These are phyloP conservation scores for Meghimatium bilineatum DNA, from an alignment of 2,888 invertebrate species.

Conservation along the genomic window DNA sequence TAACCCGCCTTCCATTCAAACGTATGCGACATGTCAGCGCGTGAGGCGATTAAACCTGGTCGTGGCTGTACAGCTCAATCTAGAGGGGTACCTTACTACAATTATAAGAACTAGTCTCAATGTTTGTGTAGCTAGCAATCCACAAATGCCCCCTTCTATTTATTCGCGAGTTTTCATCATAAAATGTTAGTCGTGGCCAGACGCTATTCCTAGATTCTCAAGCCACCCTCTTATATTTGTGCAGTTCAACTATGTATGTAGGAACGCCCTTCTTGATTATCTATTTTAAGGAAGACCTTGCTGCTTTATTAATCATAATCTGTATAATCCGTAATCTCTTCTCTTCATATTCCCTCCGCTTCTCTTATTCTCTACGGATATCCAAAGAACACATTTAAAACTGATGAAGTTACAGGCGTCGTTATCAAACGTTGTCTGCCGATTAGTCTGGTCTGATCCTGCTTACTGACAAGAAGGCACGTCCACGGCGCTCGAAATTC, in stretches of 20 bases:
- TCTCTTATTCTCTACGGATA: not conserved
- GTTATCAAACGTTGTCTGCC: slow-evolving; percentile 40
- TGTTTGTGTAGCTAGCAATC: not conserved
- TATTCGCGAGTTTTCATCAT: too few relatives aligned
- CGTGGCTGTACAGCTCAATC: not conserved
- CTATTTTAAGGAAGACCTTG: not conserved
- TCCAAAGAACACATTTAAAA: slow-evolving; percentile 29
- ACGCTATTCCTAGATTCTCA: not conserved
- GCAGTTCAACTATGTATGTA: not conserved
- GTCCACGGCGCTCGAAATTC: slow-evolving; percentile 26
- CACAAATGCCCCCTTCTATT: not conserved
- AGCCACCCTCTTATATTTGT: not conserved
- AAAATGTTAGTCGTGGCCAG: too few relatives aligned
- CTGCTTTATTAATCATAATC: slow-evolving; percentile 17
- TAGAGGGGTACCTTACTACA: not conserved
- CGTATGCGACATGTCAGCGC: slow-evolving; percentile 25
- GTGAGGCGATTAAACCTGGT: slow-evolving; percentile 23
- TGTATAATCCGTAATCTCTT: slow-evolving; percentile 29
- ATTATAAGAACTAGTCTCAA: not conserved
- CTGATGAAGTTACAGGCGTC: slow-evolving; percentile 34
- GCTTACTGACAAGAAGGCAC: slow-evolving; percentile 19
- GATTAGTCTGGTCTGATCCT: slow-evolving; percentile 38
- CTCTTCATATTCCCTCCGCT: not conserved
- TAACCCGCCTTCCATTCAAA: slow-evolving; percentile 31
- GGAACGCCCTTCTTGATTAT: not conserved